Percentiles rank a stretch among this genome's conserved stretches.
Evolutionary conservation across 2,797 vertebrate genomes (phyloP).

Genomic region (Rhabdomys pumilio): DNA sequence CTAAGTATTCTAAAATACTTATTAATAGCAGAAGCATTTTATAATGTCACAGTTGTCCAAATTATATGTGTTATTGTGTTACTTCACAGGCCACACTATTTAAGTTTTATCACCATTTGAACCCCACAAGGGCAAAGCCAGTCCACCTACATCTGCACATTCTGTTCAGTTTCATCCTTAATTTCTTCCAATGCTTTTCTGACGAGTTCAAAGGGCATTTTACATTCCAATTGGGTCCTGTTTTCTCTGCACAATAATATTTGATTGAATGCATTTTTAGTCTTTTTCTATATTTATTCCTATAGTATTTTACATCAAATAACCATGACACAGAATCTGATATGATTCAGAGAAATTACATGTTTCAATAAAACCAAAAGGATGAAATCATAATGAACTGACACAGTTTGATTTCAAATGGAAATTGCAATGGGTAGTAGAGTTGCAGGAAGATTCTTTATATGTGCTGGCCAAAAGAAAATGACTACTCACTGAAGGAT

Average conservation of each 20-base stretch:
- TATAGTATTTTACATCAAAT: neutral
- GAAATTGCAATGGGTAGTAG: neutral
- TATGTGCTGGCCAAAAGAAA: neutral
- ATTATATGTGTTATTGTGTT: neutral
- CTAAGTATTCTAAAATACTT: neutral
- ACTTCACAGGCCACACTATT: neutral
- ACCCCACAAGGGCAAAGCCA: neutral
- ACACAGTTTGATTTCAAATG: conserved; percentile 13
- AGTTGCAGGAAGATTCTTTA: neutral
- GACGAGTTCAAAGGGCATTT: neutral
- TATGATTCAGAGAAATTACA: conserved; percentile 39
- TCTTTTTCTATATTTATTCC: neutral
- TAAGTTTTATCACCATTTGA: neutral
- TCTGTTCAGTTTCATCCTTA: conserved; percentile 8
- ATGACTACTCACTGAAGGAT: neutral
- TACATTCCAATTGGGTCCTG: neutral
- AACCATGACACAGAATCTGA: neutral
- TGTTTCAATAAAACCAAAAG: conserved; percentile 23
- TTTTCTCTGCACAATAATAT: neutral
- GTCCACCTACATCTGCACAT: neutral
- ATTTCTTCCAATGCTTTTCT: neutral
- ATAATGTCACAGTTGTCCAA: neutral
- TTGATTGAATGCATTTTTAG: conserved; percentile 16
- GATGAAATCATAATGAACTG: neutral
- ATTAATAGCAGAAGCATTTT: neutral